Conservation (phyloP, 2,888 invertebrate species). For the Acleris holmiana region DNA sequence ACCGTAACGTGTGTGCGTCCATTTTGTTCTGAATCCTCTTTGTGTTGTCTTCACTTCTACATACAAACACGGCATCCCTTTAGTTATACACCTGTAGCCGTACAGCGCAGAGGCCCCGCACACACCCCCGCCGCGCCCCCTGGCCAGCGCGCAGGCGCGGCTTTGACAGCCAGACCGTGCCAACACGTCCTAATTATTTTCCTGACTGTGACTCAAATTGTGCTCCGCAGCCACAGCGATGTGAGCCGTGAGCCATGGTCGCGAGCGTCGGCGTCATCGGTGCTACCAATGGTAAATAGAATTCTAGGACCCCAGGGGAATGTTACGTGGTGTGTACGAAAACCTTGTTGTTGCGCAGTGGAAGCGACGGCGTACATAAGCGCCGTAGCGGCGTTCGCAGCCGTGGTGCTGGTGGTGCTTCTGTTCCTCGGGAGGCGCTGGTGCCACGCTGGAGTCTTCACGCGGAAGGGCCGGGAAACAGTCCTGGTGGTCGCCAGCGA, state of each 20-base stretch:
- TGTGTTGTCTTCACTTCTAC: no score
- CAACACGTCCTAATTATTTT: conserved; percentile 70
- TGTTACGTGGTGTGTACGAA: conserved; percentile 27
- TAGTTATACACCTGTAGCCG: conserved; percentile 51
- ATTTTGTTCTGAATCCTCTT: no score
- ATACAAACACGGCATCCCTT: no score
- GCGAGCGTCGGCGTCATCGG: conserved; percentile 73
- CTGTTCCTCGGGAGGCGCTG: conserved; percentile 93
- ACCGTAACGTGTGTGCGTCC: no score
- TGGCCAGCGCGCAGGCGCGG: conserved; percentile 69
- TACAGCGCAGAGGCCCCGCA: conserved; percentile 58
- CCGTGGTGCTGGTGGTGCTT: conserved; percentile 92
- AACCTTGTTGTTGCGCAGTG: conserved; percentile 76
- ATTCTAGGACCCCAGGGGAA: conserved; percentile 36
- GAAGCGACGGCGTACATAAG: conserved; percentile 96
- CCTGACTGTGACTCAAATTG: conserved; percentile 47
- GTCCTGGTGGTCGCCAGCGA: conserved; percentile 67
- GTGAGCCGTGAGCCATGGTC: conserved; percentile 67
- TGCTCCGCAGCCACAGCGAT: conserved; percentile 47
- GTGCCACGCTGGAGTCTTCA: conserved; percentile 72
- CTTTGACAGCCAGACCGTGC: conserved; percentile 69
- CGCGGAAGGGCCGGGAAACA: conserved; percentile 65
- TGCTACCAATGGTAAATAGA: conserved; percentile 74
- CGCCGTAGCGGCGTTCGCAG: conserved; percentile 93
- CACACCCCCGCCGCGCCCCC: conserved; percentile 74